phyloP scores from a whole-genome alignment of 2,888 invertebrate genomes.

The Leucophenga maculata region DNA sequence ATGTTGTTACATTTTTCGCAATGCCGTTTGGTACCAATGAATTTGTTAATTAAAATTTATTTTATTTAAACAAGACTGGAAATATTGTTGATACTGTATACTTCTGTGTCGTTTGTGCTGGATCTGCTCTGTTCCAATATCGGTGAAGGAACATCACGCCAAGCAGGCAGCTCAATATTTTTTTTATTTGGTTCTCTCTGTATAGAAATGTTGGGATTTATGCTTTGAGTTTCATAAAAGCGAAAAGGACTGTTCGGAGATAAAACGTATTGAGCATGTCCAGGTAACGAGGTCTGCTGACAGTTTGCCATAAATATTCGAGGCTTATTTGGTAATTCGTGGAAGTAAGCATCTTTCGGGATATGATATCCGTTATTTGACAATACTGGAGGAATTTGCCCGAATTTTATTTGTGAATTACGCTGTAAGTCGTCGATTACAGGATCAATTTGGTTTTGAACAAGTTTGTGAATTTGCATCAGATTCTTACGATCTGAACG shows the following conservation, averaged over 20 bases:
- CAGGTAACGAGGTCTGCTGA: too few species aligned
- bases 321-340: conserved; percentile 75
- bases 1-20: too few species aligned
- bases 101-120: conserved; percentile 44
- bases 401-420: conserved; percentile 45
- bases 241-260: neutral
- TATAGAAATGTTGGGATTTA: conserved; percentile 1
- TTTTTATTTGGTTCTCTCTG: too few species aligned
- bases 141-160: conserved; percentile 32
- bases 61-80: conserved; percentile 49
- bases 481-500: neutral
- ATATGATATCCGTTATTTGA: conserved; percentile 51
- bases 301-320: neutral
- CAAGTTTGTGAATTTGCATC: neutral
- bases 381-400: too few species aligned
- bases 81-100: conserved; percentile 49
- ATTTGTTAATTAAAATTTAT: too few species aligned
- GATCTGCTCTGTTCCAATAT: conserved; percentile 26
- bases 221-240: conserved; percentile 28
- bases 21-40: too few species aligned
- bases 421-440: conserved; percentile 36
- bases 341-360: conserved; percentile 78
- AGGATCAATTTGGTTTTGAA: neutral
- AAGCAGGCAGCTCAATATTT: neutral
- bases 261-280: too few species aligned